Base-by-base conservation (phyloP, 2,888 invertebrate genomes). In the Scaptomyza cyrtandrae region DNA sequence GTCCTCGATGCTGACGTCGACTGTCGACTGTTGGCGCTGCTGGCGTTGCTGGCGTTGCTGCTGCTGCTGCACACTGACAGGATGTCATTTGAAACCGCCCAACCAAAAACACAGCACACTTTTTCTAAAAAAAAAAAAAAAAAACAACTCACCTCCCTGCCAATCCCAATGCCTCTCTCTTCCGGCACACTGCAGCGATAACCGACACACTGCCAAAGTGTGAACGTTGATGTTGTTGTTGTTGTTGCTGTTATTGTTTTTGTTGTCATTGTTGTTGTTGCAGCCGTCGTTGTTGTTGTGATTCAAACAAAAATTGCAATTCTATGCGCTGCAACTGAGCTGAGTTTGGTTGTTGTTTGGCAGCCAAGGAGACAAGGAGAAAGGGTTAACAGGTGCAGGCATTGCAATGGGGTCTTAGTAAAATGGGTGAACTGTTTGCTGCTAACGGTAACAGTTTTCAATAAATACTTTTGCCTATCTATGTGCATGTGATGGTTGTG, bases 401-500 rank as follows among this genome's bases (percentile, higher is more conserved):
- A 45, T 46, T 44, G 52, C n/a, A 19, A 16, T 41, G 54, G 35
- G 50, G 50, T 50, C 19, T 50, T 33, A 6, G 13, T 1, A 19
- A 19, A 56, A 60, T 43, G 61, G 65, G 60, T 58, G 52, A 80
- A 82, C 70, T 78, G 88, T 76, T 83, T 77, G 78, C 85, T 72
- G 81, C 87, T 71, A 88, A 86, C 83, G 88, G 81, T 84, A 83
- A 84, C 83, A 84, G 83, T 84, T 84, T 84, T 84, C 83, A 84
- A 84, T 84, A 84, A 84, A 84, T 84, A 84, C 84, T 88, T 84
- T 86, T 70, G 78, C 78, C 84, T 72, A 69, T 70, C 53, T 73
- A 52, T 62, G 46, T 46, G 44, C 13, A 16, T 66, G 59, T 44
- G 55, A 11, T 57, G 19, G 46, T 35, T 62, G 46, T 44, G 37